phyloP scores from a whole-genome alignment of 92 coral and sea anemone species.

The Zoanthus sociatus region DNA sequence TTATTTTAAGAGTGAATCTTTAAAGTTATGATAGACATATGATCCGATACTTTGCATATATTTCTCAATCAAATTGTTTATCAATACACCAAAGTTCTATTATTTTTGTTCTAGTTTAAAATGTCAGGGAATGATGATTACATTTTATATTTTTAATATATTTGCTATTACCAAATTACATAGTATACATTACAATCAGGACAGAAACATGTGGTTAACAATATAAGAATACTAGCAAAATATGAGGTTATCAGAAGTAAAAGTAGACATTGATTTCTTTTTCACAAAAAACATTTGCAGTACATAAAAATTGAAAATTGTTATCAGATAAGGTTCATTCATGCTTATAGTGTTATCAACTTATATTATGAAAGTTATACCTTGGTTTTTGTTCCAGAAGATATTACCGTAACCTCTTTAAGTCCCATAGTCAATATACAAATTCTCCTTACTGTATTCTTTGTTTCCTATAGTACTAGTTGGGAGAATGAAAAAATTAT shows the following conservation, averaged over 20 bases:
- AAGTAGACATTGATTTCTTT: conserved; percentile 16
- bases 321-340: conserved; percentile 3
- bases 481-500: too few species aligned
- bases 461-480: too few species aligned
- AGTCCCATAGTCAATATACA: too few species aligned
- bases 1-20: conserved; percentile 2
- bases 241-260: conserved; percentile 29
- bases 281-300: conserved; percentile 14
- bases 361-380: background rate
- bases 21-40: background rate
- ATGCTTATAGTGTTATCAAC: conserved; percentile 15
- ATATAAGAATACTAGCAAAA: conserved; percentile 26
- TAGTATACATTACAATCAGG: conserved; percentile 25
- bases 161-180: conserved; percentile 27
- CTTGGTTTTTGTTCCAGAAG: too few species aligned
- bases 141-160: conserved; percentile 31
- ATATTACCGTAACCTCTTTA: too few species aligned
- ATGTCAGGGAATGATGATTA: conserved; percentile 22
- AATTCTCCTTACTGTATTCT: too few species aligned
- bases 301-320: conserved; percentile 7
- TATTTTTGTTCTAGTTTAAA: background rate
- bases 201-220: conserved; percentile 27
- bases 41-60: background rate
- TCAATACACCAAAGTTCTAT: background rate
- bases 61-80: background rate